These are phyloP conservation scores for Burhinus bistriatus DNA, from an alignment of 2,113 vertebrate species.

Conservation along the genomic window DNA sequence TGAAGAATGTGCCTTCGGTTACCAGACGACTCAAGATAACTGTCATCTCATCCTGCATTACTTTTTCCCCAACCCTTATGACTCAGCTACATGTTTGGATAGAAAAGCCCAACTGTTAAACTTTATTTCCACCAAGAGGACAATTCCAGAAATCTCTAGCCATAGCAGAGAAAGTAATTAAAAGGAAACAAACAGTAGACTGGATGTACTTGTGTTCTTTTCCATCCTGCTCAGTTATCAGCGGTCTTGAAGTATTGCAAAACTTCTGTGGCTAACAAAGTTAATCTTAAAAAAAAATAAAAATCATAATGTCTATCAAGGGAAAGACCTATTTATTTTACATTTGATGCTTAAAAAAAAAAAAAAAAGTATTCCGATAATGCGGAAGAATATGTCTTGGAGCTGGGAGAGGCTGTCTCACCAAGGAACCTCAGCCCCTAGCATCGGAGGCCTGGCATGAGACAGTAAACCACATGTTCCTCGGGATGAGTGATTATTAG, in stretches of 20 bases:
- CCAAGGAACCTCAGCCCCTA: constrained; percentile 37
- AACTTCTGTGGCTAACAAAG: constrained; percentile 13
- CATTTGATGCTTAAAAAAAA: background rate
- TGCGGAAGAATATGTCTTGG: constrained; percentile 19
- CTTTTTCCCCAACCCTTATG: background rate
- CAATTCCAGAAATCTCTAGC: constrained; percentile 20
- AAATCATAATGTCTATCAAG: background rate
- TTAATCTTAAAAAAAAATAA: background rate
- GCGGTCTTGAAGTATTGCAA: constrained; percentile 26
- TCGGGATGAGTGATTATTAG: constrained; percentile 37
- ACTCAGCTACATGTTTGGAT: constrained; percentile 18
- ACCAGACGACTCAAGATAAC: background rate
- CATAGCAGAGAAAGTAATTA: constrained; percentile 4
- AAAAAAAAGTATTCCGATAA: constrained; percentile 22
- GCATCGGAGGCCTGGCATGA: constrained; percentile 1
- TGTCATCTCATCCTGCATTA: background rate
- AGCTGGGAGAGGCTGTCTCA: constrained; percentile 28
- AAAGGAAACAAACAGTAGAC: background rate
- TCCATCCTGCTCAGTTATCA: constrained; percentile 29
- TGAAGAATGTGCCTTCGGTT: background rate
- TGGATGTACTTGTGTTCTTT: constrained; percentile 29
- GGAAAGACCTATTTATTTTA: constrained; percentile 27
- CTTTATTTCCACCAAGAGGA: constrained; percentile 19
- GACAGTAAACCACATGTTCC: constrained; percentile 37
- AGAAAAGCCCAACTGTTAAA: background rate